Conservation (phyloP, 2,888 invertebrate species). For the Leptinotarsa haldemani region DNA sequence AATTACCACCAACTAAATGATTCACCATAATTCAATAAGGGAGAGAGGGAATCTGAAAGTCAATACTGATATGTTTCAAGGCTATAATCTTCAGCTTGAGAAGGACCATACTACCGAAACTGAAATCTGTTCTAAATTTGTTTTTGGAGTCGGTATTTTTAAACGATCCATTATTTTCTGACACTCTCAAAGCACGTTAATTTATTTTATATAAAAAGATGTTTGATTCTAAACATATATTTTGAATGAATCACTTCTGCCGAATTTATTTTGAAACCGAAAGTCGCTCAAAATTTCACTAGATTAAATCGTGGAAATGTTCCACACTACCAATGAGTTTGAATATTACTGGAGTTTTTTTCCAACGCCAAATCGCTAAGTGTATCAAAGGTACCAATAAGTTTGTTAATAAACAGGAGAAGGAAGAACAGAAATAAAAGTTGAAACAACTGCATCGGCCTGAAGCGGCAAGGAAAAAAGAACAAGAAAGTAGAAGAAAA, state of each 20-base stretch:
- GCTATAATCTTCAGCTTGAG: conserved; percentile 6
- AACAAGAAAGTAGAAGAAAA: too few relatives aligned
- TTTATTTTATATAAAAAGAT: neutral
- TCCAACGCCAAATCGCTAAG: too few relatives aligned
- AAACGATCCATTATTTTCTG: conserved; percentile 29
- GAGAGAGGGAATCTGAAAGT: conserved; percentile 19
- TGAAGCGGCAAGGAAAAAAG: too few relatives aligned
- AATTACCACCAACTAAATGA: neutral
- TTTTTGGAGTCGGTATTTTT: conserved; percentile 34
- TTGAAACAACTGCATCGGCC: too few relatives aligned
- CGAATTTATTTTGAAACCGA: neutral
- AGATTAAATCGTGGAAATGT: too few relatives aligned
- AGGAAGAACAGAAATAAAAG: too few relatives aligned
- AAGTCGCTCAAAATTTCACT: neutral
- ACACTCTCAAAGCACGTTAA: neutral
- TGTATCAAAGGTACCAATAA: too few relatives aligned
- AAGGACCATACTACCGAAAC: conserved; percentile 31
- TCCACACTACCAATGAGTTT: too few relatives aligned
- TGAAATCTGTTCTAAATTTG: conserved; percentile 33
- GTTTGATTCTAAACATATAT: neutral
- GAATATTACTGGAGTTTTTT: too few relatives aligned
- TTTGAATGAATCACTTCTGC: neutral
- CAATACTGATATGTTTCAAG: conserved; percentile 28
- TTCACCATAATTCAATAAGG: conserved; percentile 6
- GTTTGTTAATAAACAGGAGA: too few relatives aligned